These are phyloP conservation scores for Forbesichthys papilliferus DNA, from an alignment of 2,113 vertebrate genomes.

Conservation along the genomic window DNA sequence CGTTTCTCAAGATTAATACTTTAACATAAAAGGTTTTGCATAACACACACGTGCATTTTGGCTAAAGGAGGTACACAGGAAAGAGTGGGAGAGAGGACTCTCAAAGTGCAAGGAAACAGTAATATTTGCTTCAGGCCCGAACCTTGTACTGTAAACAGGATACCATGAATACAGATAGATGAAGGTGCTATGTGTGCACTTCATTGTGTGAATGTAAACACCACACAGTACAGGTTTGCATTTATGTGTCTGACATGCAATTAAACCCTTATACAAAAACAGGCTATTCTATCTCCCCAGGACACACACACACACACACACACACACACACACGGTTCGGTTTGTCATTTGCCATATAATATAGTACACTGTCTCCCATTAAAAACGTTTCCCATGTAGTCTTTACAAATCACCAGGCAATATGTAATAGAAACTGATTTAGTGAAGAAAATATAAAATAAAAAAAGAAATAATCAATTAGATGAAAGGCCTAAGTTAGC, in stretches of 20 bases:
- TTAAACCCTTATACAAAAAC: conserved; percentile 33
- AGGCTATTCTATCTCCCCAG: conserved; percentile 23
- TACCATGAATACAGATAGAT: neutral
- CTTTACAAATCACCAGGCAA: too few species aligned
- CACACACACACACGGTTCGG: conserved; percentile 4
- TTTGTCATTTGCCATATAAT: conserved; percentile 16
- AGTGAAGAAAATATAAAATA: too few species aligned
- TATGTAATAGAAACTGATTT: too few species aligned
- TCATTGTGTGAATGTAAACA: neutral
- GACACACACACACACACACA: conserved; percentile 2
- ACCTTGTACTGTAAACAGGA: neutral
- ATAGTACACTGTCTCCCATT: neutral
- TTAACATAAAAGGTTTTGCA: too few species aligned
- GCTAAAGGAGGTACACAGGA: neutral
- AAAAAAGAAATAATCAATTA: too few species aligned
- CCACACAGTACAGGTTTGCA: neutral
- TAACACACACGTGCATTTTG: too few species aligned
- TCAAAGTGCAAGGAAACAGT: neutral
- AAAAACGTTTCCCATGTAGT: too few species aligned
- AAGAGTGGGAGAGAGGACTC: neutral
- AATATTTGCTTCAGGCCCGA: neutral
- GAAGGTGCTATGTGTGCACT: neutral
- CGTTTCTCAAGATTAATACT: too few species aligned
- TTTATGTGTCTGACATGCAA: conserved; percentile 11
- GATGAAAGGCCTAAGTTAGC: too few species aligned